A percentile compares a stretch with the other conserved stretches of the same genome.
phyloP scores from a whole-genome alignment of 2,797 vertebrate species.

The Falco columbarius region DNA sequence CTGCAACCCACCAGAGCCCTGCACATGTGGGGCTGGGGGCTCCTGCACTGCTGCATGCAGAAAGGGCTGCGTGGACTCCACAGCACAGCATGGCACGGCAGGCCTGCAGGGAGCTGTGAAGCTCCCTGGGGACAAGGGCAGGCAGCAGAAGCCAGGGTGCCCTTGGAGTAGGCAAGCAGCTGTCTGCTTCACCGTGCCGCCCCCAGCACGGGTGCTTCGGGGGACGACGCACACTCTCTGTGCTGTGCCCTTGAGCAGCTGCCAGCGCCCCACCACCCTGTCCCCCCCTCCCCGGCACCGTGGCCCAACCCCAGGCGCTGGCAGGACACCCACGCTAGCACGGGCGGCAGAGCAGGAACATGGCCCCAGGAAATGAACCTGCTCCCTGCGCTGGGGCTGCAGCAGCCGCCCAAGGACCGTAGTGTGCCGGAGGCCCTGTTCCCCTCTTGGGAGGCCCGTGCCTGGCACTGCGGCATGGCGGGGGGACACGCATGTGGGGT shows the following conservation, averaged over 20 bases:
- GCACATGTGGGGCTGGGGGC: accelerated
- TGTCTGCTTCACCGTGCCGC: background rate
- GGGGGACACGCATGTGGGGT: accelerated
- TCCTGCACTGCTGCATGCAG: accelerated
- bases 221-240: accelerated
- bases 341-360: background rate
- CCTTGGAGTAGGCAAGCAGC: background rate
- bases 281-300: accelerated
- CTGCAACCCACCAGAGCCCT: accelerated
- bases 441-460: accelerated
- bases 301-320: background rate
- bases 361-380: background rate
- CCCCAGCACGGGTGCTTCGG: accelerated
- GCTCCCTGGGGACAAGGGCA: background rate
- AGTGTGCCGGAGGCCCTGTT: accelerated
- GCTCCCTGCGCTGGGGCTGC: background rate
- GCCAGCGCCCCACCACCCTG: accelerated
- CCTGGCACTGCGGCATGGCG: accelerated
- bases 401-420: accelerated
- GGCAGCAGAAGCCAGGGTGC: background rate
- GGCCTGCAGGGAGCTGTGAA: background rate
- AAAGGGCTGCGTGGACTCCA: accelerated
- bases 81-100: accelerated
- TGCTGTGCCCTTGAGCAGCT: background rate
- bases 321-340: background rate